Percentiles rank a stretch among this genome's conserved stretches.
Conservation (phyloP, 1,140 invertebrate genomes). For the Rhizoglyphus robini region DNA sequence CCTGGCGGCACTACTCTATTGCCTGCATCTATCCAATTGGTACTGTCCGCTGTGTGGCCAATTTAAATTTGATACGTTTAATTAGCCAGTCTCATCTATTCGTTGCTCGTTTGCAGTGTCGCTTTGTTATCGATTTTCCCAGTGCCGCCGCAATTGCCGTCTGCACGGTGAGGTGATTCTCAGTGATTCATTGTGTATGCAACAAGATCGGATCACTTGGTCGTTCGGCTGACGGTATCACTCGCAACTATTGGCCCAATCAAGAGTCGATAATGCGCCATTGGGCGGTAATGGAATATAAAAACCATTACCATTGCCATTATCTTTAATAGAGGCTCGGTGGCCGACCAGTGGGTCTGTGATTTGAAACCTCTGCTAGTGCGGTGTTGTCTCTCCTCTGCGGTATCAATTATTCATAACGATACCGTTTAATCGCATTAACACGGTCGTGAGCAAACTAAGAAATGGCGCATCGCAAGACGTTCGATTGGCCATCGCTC, state of each 20-base stretch:
- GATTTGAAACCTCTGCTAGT: constrained; percentile 1
- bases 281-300: constrained; percentile 8
- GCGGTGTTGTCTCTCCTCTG: neutral
- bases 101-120: neutral
- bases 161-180: no score
- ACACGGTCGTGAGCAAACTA: neutral
- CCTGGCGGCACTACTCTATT: no score
- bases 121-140: neutral
- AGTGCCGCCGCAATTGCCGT: neutral
- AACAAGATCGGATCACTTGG: constrained; percentile 12
- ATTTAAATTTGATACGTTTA: constrained; percentile 15
- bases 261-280: constrained; percentile 8
- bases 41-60: neutral
- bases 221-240: neutral
- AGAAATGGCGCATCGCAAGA: neutral
- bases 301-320: constrained; percentile 15
- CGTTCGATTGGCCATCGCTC: neutral
- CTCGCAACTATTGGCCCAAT: constrained; percentile 6
- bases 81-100: neutral
- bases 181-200: constrained; percentile 12
- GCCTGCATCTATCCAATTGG: neutral
- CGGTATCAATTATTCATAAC: constrained; percentile 13
- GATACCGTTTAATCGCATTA: constrained; percentile 13
- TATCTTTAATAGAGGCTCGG: constrained; percentile 13
- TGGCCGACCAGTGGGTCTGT: neutral